A percentile compares a stretch with the other conserved stretches of the same genome.
phyloP scores from a whole-genome alignment of 2,888 invertebrate genomes.

The Ophion ventricosus region DNA sequence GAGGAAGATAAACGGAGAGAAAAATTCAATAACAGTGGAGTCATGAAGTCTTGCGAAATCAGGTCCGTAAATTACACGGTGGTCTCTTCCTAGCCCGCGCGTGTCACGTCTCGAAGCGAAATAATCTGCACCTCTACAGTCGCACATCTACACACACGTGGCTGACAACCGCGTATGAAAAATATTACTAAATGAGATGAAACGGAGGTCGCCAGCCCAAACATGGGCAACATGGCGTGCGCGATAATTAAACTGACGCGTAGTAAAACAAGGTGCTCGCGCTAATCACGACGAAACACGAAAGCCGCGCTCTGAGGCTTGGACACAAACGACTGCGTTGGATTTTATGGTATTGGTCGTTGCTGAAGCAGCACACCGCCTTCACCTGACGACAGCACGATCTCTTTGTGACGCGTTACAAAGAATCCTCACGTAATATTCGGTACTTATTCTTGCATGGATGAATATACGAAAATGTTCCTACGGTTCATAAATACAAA shows the following conservation, averaged over 20 bases:
- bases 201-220: conserved; percentile 30
- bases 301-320: conserved; percentile 24
- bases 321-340: conserved; percentile 17
- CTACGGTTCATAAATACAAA: conserved; percentile 14
- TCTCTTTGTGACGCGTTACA: conserved; percentile 52
- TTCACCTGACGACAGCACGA: conserved; percentile 2
- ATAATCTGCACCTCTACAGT: background rate
- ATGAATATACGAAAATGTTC: background rate
- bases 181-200: conserved; percentile 58
- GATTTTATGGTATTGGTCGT: conserved; percentile 1
- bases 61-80: conserved; percentile 11
- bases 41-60: background rate
- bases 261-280: conserved; percentile 64
- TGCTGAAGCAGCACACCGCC: conserved; percentile 4
- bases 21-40: conserved; percentile 15
- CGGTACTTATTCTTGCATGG: background rate
- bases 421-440: conserved; percentile 26
- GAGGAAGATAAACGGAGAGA: background rate
- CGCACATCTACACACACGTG: background rate
- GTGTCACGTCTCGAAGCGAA: background rate
- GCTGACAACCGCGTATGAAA: conserved; percentile 9
- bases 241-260: conserved; percentile 61
- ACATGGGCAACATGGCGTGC: conserved; percentile 41
- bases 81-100: background rate
- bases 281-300: conserved; percentile 64